Evolutionary conservation across 2,797 vertebrate species (phyloP).

Genomic region (Leptoclinus maculatus): DNA sequence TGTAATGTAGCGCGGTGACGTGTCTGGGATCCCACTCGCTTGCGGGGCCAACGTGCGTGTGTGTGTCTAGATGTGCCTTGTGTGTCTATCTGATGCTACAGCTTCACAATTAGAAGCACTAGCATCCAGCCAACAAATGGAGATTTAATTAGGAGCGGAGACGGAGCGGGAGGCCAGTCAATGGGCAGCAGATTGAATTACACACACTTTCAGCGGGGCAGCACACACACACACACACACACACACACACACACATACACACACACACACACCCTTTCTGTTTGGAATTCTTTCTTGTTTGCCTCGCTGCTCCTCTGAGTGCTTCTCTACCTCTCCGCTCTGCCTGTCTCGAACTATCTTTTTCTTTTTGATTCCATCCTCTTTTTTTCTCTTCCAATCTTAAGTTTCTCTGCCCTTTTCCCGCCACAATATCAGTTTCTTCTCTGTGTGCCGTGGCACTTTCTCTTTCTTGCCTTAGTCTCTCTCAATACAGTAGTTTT

Average conservation of each 20-base stretch:
- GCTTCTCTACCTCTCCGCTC: slow-evolving; percentile 54
- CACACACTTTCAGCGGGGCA: slow-evolving; percentile 70
- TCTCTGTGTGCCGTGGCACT: slow-evolving; percentile 51
- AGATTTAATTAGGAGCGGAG: slow-evolving; percentile 88
- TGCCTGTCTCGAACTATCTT: slow-evolving; percentile 57
- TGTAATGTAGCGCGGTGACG: slow-evolving; percentile 81
- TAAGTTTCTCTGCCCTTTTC: slow-evolving; percentile 28
- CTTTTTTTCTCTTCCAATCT: slow-evolving; percentile 43
- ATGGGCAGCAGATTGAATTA: slow-evolving; percentile 86
- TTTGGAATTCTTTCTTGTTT: slow-evolving; percentile 69
- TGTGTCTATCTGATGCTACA: slow-evolving; percentile 70
- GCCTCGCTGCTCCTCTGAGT: slow-evolving; percentile 59
- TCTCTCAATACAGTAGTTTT: slow-evolving; percentile 56
- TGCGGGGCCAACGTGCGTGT: slow-evolving; percentile 26
- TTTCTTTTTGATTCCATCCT: slow-evolving; percentile 51
- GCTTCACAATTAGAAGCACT: slow-evolving; percentile 82
- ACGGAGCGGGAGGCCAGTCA: slow-evolving; percentile 80
- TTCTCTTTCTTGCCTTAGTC: slow-evolving; percentile 57
- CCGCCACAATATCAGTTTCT: slow-evolving; percentile 50
- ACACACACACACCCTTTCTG: slow-evolving; percentile 40
- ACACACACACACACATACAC: slow-evolving; percentile 35
- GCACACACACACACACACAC: slow-evolving; percentile 54
- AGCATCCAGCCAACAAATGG: slow-evolving; percentile 84
- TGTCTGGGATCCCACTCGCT: slow-evolving; percentile 62
- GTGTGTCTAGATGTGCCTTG: slow-evolving; percentile 38